phyloP scores from a whole-genome alignment of 2,113 vertebrate genomes.

The Nothoprocta perdicaria region DNA sequence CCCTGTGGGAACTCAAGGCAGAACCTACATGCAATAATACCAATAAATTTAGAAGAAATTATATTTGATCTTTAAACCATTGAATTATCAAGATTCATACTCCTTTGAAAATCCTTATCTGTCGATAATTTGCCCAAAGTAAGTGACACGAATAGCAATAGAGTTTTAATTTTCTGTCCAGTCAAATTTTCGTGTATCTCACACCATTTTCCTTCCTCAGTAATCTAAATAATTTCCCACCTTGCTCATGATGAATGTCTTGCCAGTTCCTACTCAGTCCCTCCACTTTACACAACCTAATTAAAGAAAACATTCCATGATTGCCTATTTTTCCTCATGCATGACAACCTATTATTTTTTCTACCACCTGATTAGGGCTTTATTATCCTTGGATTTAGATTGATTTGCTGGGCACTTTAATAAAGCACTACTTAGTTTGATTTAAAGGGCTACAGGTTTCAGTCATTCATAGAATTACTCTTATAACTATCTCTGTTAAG shows the following conservation, averaged over 20 bases:
- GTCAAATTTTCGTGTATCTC: constrained; percentile 82
- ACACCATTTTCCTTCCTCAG: constrained; percentile 85
- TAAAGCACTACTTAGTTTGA: constrained; percentile 98
- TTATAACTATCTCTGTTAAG: constrained; percentile 81
- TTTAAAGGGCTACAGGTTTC: constrained; percentile 91
- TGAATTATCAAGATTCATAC: background rate
- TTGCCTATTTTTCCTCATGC: constrained; percentile 99
- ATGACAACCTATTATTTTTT: constrained; percentile 99
- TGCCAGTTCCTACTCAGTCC: constrained; percentile 89
- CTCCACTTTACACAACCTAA: constrained; percentile 97
- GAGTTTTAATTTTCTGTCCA: constrained; percentile 79
- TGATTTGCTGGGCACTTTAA: constrained; percentile 98
- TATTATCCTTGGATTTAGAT: constrained; percentile 99
- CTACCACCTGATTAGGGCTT: constrained; percentile 99
- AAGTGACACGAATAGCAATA: constrained; percentile 53
- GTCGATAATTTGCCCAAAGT: constrained; percentile 66
- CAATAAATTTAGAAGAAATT: constrained; percentile 28
- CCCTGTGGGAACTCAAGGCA: background rate
- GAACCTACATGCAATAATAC: background rate
- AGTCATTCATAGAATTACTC: constrained; percentile 90
- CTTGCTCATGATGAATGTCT: constrained; percentile 99
- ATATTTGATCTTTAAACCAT: background rate
- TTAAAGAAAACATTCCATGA: constrained; percentile 99
- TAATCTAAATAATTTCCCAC: constrained; percentile 99
- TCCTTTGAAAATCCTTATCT: constrained; percentile 56